Evolutionary conservation across 2,113 vertebrate species (phyloP), one percentile per base, ranked within the genome.

Genomic region (Neoarius graeffei): DNA sequence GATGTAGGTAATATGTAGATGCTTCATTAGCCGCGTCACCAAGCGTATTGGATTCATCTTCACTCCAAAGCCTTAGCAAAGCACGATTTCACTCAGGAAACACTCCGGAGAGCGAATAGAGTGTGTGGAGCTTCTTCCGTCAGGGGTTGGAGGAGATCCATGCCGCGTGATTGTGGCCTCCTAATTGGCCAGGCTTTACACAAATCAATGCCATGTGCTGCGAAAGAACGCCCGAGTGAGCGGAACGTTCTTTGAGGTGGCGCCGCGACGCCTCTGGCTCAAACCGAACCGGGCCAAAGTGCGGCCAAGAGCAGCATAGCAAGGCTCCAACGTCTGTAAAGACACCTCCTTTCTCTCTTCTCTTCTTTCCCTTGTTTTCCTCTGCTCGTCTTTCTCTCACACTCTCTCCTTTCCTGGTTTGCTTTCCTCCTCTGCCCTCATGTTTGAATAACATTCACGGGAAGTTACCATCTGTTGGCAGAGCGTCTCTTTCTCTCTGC

Each of bases 151-250:
- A 91, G 90, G 83, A 81, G 92, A 92, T 92, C 92, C 92, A 89
- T 91, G 91, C 93, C 62, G 88, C 88, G 88, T 93, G 93, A 92
- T 92, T 93, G 93, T 81, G 88, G 90, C 87, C 90, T 94, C 91
- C 94, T 92, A 93, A 95, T 96, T 96, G 96, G 95, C 95, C 94
- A 96, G 94, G 90, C 95, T 95, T 95, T 92, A 86, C 94, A 94
- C 93, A 97, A 96, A 97, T 97, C 96, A 97, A 97, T 97, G 96
- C 96, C 97, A 97, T 97, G 95, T 97, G 96, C 96, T 93, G 94
- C 89, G 93, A 95, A 93, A 94, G 94, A 95, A 96, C 95, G 93
- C 95, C 94, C 93, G 85, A 86, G 91, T 81, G 89, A 95, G 96
- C 96, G 95, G 96, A 95, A 95, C 94, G 95, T 90, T 90, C 86